Percentiles rank a stretch among this genome's conserved stretches.
Conservation (phyloP, 2,797 vertebrate species). For the Hozukius guyotensis region DNA sequence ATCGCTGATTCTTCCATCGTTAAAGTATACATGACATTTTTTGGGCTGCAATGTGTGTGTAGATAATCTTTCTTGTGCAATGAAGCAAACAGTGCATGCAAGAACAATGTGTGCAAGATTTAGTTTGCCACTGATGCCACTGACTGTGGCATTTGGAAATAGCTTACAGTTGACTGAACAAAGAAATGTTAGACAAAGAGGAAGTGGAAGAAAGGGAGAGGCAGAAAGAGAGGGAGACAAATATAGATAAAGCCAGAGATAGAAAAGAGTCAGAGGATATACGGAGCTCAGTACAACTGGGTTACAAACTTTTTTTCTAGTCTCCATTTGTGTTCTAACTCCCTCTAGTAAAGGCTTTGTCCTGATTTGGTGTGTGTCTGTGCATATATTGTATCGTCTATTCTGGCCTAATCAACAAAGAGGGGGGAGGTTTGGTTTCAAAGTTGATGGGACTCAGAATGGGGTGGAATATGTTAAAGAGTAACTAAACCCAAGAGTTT, state of each 20-base stretch:
- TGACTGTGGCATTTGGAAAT: slow-evolving; percentile 70
- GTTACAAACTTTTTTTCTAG: slow-evolving; percentile 48
- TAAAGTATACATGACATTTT: slow-evolving; percentile 32
- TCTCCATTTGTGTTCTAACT: slow-evolving; percentile 39
- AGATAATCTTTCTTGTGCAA: slow-evolving; percentile 48
- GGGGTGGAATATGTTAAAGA: background rate
- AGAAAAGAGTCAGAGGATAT: slow-evolving; percentile 34
- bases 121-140: slow-evolving; percentile 50
- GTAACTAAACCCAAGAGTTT: no score
- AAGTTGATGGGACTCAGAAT: background rate
- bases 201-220: slow-evolving; percentile 19
- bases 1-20: background rate
- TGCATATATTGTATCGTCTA: background rate
- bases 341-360: slow-evolving; percentile 44
- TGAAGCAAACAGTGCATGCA: slow-evolving; percentile 47
- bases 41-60: slow-evolving; percentile 2
- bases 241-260: slow-evolving; percentile 51
- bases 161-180: slow-evolving; percentile 66
- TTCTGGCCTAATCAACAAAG: slow-evolving; percentile 9
- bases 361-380: slow-evolving; percentile 33
- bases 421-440: background rate
- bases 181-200: slow-evolving; percentile 59
- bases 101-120: slow-evolving; percentile 62
- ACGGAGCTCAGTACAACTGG: slow-evolving; percentile 40
- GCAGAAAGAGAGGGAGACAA: slow-evolving; percentile 26